Base-by-base conservation (phyloP, 2,888 invertebrate genomes). In the Sarcophaga carnaria region DNA sequence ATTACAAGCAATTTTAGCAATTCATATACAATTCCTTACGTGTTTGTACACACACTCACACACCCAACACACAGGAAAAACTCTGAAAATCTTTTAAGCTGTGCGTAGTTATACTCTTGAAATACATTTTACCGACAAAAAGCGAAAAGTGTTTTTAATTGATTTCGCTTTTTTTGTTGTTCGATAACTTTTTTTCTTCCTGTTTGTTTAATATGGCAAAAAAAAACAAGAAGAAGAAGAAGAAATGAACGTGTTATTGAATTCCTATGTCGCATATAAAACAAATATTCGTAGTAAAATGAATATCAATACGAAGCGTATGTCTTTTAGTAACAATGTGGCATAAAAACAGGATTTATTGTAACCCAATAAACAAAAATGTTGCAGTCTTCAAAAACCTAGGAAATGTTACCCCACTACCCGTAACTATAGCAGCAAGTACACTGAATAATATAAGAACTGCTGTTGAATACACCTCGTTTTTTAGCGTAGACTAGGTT, bases 141-240 rank as follows among this genome's bases (percentile, higher is more conserved):
- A 81, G 45, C 75, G 69, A 27, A 27, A 37, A 37, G 8, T 37
- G 37, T 37, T 37, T 81, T 81, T 81, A 81, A 81, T 81, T 81
- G 81, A 54, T 75, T 64, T 75, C 27, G 47, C 25, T 20, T 64
- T 62, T 59, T 17, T 64, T 59, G 22, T 45, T 27, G 22, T 59
- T 12, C 20, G 54, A 37, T 27, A 54, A 47, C 17, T 27, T 22
- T 69, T 75, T 75, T 14, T 20, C 2, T 69, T 81, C 76, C 70
- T 70, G 75, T 81, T 76, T 76, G 69, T 75, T 62, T 70, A 49
- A 62, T 70, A 37, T 54, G 20, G 14, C 22, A 22, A 22, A 27
- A 59, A 37, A 70, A 62, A 77, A 47, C 47, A 22, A 0, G 17
- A 0, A 37, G 5, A 25, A 5, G 22, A 69, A 12, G 14, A 12